These are phyloP conservation scores for Drosophila rellima DNA, from an alignment of 2,888 invertebrate genomes.

Conservation along the genomic window DNA sequence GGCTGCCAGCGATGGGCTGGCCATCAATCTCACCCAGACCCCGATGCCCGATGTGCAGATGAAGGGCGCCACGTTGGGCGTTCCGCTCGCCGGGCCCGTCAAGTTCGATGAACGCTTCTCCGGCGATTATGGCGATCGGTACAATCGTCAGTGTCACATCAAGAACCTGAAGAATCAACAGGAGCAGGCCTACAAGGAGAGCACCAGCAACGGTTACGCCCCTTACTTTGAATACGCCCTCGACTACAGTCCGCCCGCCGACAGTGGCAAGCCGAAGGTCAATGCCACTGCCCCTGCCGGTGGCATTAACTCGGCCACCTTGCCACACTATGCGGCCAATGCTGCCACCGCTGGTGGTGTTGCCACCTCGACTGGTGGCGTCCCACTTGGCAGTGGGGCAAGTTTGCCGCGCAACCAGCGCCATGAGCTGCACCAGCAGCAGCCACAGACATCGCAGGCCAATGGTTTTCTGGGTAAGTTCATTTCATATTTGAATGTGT, in stretches of 20 bases:
- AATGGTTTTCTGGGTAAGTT: slow-evolving; percentile 84
- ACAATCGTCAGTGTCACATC: slow-evolving; percentile 80
- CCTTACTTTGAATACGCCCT: slow-evolving; percentile 95
- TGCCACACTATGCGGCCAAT: slow-evolving; percentile 83
- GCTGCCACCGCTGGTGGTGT: slow-evolving; percentile 27
- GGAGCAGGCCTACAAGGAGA: slow-evolving; percentile 76
- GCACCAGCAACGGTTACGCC: slow-evolving; percentile 81
- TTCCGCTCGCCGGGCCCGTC: slow-evolving; percentile 92
- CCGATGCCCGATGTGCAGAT: slow-evolving; percentile 85
- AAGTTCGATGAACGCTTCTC: slow-evolving; percentile 89
- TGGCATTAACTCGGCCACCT: slow-evolving; percentile 80
- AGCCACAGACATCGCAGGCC: slow-evolving; percentile 64
- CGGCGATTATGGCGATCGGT: slow-evolving; percentile 84
- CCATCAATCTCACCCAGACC: slow-evolving; percentile 85
- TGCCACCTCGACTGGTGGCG: slow-evolving; percentile 5
- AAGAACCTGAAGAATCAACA: slow-evolving; percentile 82
- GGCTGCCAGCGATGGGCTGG: slow-evolving; percentile 87
- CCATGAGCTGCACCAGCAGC: slow-evolving; percentile 79
- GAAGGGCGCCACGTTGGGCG: slow-evolving; percentile 86
- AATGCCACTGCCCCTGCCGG: neutral
- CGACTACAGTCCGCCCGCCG: slow-evolving; percentile 93
- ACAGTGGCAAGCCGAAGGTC: slow-evolving; percentile 64
- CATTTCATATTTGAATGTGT: neutral
- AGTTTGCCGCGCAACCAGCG: slow-evolving; percentile 84
- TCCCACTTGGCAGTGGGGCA: slow-evolving; percentile 68